These are phyloP conservation scores for Rhineura floridana DNA, from an alignment of 2,113 vertebrate species.

Conservation along the genomic window DNA sequence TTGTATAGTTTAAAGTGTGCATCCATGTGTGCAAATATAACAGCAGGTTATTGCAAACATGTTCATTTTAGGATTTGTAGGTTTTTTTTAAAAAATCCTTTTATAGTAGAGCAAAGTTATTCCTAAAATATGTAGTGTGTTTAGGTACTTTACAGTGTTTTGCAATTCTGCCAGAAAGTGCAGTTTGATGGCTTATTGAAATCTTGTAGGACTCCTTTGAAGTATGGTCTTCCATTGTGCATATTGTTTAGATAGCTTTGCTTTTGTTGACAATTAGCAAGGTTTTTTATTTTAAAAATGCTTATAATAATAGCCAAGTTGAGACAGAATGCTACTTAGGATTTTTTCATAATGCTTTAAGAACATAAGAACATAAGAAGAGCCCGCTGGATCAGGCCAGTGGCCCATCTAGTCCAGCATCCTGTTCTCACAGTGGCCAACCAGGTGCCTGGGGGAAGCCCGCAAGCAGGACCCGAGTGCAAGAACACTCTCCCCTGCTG, in stretches of 20 bases:
- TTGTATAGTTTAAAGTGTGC: not conserved
- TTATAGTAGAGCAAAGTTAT: not conserved
- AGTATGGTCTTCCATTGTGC: not conserved
- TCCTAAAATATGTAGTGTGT: not conserved
- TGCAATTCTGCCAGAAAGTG: not conserved
- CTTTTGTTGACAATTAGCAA: not conserved
- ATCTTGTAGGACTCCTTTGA: not conserved
- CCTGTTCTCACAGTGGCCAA: no score
- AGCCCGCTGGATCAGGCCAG: no score
- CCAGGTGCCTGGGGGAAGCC: no score
- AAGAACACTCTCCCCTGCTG: no score
- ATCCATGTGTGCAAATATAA: not conserved
- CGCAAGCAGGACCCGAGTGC: no score
- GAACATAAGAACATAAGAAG: no score
- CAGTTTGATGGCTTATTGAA: not conserved
- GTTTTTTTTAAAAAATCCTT: not conserved
- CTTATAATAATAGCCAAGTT: not conserved
- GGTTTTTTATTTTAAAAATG: not conserved
- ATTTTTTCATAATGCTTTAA: not conserved
- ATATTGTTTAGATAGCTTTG: not conserved
- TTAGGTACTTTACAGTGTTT: not conserved
- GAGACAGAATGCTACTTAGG: not conserved
- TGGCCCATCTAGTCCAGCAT: no score
- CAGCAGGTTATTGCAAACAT: not conserved
- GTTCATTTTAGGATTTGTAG: not conserved